phyloP scores from a whole-genome alignment of 2,888 invertebrate genomes.

The Chironomus tentans region DNA sequence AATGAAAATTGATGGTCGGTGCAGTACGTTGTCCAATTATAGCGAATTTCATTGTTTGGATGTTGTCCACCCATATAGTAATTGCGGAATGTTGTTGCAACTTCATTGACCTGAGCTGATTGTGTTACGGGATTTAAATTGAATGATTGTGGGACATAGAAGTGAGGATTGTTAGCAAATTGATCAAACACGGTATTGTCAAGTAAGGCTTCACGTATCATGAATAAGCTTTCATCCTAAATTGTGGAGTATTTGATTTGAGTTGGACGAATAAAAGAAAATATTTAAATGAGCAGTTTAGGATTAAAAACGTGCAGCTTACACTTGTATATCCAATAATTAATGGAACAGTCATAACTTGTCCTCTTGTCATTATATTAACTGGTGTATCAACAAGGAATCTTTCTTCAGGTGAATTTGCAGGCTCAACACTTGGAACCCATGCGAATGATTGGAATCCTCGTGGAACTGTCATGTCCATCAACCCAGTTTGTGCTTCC shows the following conservation, averaged over 20 bases:
- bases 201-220: conserved; percentile 19
- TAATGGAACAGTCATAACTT: conserved; percentile 29
- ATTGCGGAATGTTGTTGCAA: conserved; percentile 20
- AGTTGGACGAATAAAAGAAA: not conserved
- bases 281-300: too few species aligned
- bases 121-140: conserved; percentile 12
- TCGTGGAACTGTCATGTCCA: conserved; percentile 25
- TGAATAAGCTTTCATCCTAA: not conserved
- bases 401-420: conserved; percentile 11
- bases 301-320: not conserved
- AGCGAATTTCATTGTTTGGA: not conserved
- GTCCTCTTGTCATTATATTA: conserved; percentile 25
- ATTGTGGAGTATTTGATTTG: not conserved
- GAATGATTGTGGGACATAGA: conserved; percentile 24
- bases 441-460: conserved; percentile 27
- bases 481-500: not conserved
- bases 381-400: conserved; percentile 28
- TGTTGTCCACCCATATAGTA: conserved; percentile 27
- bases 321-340: conserved; percentile 28
- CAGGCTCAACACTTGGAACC: conserved; percentile 27
- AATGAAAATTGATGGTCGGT: conserved; percentile 27
- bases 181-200: conserved; percentile 16
- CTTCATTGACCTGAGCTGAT: conserved; percentile 21
- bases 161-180: conserved; percentile 24
- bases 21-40: conserved; percentile 27